Evolutionary conservation across 2,888 invertebrate genomes (phyloP).

Genomic region (Cerceris rybyensis): DNA sequence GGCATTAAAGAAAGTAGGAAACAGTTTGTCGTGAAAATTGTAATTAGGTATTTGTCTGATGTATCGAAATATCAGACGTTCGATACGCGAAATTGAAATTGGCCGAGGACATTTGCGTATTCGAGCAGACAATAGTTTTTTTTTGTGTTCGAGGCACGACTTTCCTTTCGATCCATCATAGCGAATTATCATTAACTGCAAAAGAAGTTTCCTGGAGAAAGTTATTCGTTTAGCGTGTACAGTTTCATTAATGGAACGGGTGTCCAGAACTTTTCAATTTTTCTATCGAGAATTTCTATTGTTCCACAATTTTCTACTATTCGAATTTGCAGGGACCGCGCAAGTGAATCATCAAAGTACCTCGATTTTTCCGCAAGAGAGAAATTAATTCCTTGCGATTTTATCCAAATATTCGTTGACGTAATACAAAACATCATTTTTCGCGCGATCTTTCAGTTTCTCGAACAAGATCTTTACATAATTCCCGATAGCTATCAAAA

Average conservation of each 20-base stretch:
- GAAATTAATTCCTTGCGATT: background rate
- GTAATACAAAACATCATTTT: background rate
- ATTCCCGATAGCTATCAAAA: background rate
- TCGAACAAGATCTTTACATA: background rate
- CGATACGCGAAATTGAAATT: background rate
- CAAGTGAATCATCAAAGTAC: background rate
- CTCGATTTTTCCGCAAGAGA: background rate
- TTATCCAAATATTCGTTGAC: background rate
- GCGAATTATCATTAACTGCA: slow-evolving; percentile 13
- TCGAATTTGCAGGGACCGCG: background rate
- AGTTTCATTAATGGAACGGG: slow-evolving; percentile 11
- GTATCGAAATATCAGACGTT: background rate
- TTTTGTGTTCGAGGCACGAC: background rate
- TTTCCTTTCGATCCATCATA: slow-evolving; percentile 18
- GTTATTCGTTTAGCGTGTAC: slow-evolving; percentile 18
- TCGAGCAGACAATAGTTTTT: background rate
- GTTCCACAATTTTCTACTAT: too few species aligned
- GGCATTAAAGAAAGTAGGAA: slow-evolving; percentile 7
- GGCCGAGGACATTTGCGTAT: background rate
- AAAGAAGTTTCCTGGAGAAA: slow-evolving; percentile 53
- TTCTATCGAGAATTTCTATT: background rate
- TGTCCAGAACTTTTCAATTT: background rate
- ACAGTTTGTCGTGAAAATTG: background rate
- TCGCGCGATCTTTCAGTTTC: background rate
- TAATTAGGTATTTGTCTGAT: background rate